Conservation (phyloP, 2,113 vertebrate species). For the Petaurus breviceps region DNA sequence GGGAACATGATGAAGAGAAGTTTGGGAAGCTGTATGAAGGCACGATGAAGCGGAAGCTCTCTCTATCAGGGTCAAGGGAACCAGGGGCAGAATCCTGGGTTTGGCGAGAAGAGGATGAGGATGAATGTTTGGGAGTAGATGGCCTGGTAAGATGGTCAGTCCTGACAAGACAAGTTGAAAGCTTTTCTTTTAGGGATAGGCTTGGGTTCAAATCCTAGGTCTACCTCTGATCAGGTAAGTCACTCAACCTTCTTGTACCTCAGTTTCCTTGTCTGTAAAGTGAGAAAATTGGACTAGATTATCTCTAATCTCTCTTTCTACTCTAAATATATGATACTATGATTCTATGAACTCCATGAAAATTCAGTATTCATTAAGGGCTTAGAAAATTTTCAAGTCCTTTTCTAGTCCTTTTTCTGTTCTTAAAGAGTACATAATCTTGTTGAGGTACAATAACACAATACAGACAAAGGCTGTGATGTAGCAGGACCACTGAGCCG, state of each 20-base stretch:
- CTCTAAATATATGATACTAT: neutral
- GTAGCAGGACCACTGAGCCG: neutral
- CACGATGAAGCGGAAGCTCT: neutral
- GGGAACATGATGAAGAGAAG: neutral
- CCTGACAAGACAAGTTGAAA: neutral
- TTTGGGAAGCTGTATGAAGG: neutral
- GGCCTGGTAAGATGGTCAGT: neutral
- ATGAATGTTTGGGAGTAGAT: neutral
- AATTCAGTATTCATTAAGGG: neutral
- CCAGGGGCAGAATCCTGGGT: neutral
- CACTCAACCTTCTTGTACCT: neutral
- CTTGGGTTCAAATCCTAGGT: neutral
- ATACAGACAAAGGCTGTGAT: neutral
- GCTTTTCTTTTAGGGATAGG: neutral
- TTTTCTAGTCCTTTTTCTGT: neutral
- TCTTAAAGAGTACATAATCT: neutral
- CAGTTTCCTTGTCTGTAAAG: neutral
- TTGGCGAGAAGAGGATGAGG: neutral
- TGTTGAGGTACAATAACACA: neutral
- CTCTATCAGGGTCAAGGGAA: neutral
- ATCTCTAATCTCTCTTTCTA: neutral
- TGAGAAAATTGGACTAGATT: neutral
- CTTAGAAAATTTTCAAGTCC: neutral
- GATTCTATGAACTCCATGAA: neutral
- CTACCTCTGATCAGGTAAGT: neutral